These are phyloP conservation scores for Rhipidura dahli DNA, from an alignment of 2,113 vertebrate genomes.

Conservation along the genomic window DNA sequence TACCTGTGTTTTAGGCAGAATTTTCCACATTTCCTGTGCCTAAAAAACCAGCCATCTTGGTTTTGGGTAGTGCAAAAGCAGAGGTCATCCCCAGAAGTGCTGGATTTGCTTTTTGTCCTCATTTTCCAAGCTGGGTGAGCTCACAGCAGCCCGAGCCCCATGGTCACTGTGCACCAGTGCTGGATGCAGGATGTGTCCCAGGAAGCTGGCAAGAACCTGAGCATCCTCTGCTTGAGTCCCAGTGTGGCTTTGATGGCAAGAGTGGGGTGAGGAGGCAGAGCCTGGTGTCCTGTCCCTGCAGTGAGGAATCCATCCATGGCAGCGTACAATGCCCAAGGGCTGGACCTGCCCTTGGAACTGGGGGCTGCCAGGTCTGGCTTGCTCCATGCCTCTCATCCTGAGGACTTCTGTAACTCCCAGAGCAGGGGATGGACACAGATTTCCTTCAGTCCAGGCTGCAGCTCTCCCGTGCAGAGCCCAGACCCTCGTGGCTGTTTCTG, in stretches of 20 bases:
- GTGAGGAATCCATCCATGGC: rapidly evolving
- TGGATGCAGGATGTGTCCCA: neutral
- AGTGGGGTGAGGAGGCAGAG: neutral
- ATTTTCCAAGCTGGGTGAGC: neutral
- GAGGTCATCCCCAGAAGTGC: neutral
- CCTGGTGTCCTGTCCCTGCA: rapidly evolving
- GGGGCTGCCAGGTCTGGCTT: neutral
- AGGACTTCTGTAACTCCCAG: neutral
- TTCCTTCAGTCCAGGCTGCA: neutral
- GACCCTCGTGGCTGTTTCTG: rapidly evolving
- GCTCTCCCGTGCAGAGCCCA: rapidly evolving
- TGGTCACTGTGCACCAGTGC: neutral
- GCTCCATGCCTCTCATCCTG: rapidly evolving
- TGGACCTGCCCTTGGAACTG: neutral
- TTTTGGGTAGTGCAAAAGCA: neutral
- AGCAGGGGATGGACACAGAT: neutral
- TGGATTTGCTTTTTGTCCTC: neutral
- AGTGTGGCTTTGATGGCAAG: neutral
- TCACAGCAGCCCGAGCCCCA: rapidly evolving
- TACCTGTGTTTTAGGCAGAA: neutral
- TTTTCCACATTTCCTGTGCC: neutral
- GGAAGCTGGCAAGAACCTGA: neutral
- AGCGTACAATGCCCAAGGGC: rapidly evolving
- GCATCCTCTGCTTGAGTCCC: neutral
- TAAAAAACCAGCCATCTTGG: neutral